Base-by-base conservation (phyloP, 2,797 vertebrate species). In the Parauchenoglanis punctatus region DNA sequence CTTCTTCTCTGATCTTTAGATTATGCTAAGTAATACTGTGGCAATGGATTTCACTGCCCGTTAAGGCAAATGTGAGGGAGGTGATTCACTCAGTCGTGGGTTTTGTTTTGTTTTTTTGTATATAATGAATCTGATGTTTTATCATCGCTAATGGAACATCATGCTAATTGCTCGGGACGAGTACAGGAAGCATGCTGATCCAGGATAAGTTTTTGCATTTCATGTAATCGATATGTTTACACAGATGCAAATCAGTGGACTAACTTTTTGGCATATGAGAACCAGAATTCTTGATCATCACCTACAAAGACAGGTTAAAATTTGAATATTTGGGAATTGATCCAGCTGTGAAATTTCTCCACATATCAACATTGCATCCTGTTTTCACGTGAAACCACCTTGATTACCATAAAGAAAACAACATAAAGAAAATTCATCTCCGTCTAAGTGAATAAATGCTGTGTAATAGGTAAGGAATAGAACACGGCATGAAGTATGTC, bases 1-100 rank as follows among this genome's bases (percentile, higher is more conserved):
- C 87, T 90, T 87, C 70, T 87, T 46, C 61, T 89, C 82, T 91
- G 85, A 83, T 91, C 85, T 87, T 76, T 88, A 87, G 86, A 87
- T 81, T 89, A 89, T 86, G 63, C 85, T 86, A 86, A 88, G 88
- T 84, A 86, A 88, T 86, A 88, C 85, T 78, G 81, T 86, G 88
- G 81, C 87, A 86, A 86, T 88, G 88, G 85, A 88, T 88, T 88
- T 83, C 72, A 78, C 87, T 88, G 78, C 58, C 70, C 20, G 61
- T 85, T 88, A 88, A 25, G 40, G 77, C 52, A 73, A 85, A 88
- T 12, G 72, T 72, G 40, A 86, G 81, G 28, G 63, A 88, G 77
- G 52, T 68, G 52, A 68, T 85, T 49, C 85, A 86, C 83, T 68
- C 61, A 31, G 61, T 85, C 58, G 44, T 65, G 49, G 67, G 81